These are phyloP conservation scores for Cryptops parisi DNA, from an alignment of 2,888 invertebrate species.

Conservation along the genomic window DNA sequence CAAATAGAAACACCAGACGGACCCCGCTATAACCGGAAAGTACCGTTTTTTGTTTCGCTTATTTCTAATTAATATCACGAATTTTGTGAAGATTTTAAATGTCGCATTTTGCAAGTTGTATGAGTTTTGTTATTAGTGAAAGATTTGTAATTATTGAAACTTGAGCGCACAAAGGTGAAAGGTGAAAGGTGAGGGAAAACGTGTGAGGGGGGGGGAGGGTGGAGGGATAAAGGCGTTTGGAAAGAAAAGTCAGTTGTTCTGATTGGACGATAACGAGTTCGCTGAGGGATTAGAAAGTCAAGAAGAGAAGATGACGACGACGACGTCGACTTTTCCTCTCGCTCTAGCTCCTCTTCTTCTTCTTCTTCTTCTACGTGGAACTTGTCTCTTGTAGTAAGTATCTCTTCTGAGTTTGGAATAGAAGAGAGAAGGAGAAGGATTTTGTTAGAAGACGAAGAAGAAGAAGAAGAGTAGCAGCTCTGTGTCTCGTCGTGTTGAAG, in stretches of 20 bases:
- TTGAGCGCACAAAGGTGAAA: background rate
- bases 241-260: background rate
- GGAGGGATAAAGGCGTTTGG: background rate
- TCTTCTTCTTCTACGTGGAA: background rate
- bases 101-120: too few relatives aligned
- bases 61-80: background rate
- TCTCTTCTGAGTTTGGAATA: too few relatives aligned
- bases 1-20: too few relatives aligned
- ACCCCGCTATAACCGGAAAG: too few relatives aligned
- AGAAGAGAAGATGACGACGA: too few relatives aligned
- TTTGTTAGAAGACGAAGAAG: too few relatives aligned
- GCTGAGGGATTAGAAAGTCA: too few relatives aligned
- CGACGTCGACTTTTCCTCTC: background rate
- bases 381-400: too few relatives aligned
- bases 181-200: background rate
- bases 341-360: background rate
- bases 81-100: conserved; percentile 7
- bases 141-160: background rate
- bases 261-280: too few relatives aligned
- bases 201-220: background rate
- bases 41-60: conserved; percentile 3
- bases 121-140: background rate
- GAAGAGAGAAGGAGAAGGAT: too few relatives aligned
- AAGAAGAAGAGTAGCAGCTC: too few relatives aligned
- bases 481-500: too few relatives aligned